phyloP scores from a whole-genome alignment of 2,888 invertebrate species.

The Acanthosepion lycidas region DNA sequence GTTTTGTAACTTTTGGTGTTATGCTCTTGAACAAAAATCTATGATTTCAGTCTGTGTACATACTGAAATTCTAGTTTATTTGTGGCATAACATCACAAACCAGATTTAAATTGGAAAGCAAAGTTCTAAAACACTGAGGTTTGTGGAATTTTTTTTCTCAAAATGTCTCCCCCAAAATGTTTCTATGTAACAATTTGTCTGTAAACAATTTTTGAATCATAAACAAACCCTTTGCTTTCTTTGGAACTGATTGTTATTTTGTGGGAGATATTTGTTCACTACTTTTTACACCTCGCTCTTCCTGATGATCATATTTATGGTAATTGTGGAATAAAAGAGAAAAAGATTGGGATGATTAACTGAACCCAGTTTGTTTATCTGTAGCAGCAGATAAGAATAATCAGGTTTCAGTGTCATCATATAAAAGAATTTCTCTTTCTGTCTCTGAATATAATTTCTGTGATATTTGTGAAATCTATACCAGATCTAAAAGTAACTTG shows the following conservation, averaged over 20 bases:
- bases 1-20: neutral
- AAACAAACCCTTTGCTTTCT: conserved; percentile 33
- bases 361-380: neutral
- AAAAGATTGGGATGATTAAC: neutral
- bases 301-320: neutral
- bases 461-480: conserved; percentile 6
- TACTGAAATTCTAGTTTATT: neutral
- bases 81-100: neutral
- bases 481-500: conserved; percentile 23
- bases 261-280: conserved; percentile 20
- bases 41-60: neutral
- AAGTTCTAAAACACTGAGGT: neutral
- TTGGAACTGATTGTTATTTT: neutral
- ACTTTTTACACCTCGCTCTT: conserved; percentile 15
- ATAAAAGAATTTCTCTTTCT: neutral
- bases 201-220: neutral
- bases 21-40: neutral
- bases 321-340: neutral
- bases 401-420: neutral
- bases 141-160: neutral
- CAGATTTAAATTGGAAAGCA: neutral
- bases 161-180: neutral
- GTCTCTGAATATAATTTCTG: neutral
- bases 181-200: neutral
- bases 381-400: neutral